phyloP scores from a whole-genome alignment of 2,113 vertebrate genomes.

The Morone chrysops region DNA sequence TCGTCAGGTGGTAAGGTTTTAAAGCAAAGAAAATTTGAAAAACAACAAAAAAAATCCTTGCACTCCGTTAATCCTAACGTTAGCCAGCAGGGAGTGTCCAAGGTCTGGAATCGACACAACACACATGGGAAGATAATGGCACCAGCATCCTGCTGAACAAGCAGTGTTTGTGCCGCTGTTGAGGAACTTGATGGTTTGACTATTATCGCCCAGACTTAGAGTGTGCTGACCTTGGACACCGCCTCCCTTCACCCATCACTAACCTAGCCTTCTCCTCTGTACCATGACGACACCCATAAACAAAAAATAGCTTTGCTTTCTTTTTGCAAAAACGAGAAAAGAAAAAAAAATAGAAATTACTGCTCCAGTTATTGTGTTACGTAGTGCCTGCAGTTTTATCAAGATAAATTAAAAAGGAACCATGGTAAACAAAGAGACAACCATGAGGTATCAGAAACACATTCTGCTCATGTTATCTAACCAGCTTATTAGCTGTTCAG shows the following conservation, averaged over 20 bases:
- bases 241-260: constrained; percentile 62
- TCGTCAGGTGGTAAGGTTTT: constrained; percentile 29
- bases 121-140: constrained; percentile 4
- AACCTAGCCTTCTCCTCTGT: constrained; percentile 76
- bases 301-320: constrained; percentile 61
- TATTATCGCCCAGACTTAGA: neutral
- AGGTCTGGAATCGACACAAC: constrained; percentile 45
- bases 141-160: constrained; percentile 40
- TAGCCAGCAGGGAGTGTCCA: constrained; percentile 73
- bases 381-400: constrained; percentile 50
- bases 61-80: constrained; percentile 71
- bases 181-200: constrained; percentile 24
- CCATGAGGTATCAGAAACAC: constrained; percentile 68
- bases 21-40: neutral
- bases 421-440: constrained; percentile 14
- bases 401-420: constrained; percentile 26
- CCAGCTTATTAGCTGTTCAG: constrained; percentile 86
- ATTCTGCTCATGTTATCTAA: constrained; percentile 85
- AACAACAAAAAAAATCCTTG: constrained; percentile 45
- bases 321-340: constrained; percentile 25
- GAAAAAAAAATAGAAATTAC: constrained; percentile 35
- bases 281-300: constrained; percentile 78
- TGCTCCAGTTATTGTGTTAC: constrained; percentile 55
- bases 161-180: neutral
- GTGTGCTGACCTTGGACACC: constrained; percentile 56